Base-by-base conservation (phyloP, 2,113 vertebrate genomes). In the Colius striatus region DNA sequence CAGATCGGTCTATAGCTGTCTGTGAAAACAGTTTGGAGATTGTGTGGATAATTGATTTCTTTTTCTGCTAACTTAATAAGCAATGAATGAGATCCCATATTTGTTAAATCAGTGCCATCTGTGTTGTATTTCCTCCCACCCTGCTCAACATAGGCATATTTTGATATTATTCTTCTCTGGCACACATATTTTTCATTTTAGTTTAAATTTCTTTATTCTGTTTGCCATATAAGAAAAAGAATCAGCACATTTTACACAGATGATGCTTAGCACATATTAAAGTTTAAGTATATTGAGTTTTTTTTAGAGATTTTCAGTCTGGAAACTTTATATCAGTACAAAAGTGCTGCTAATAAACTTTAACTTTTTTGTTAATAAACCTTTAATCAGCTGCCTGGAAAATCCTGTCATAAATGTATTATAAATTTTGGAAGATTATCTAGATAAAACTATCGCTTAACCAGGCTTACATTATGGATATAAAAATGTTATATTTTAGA, bases 91-190 rank as follows among this genome's bases (percentile, higher is more conserved):
- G 15, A 20, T 71, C 53, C 34, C 8, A 0, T 74, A 38, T 87
- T 92, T 89, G 25, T 22, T 76, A 92, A 89, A 92, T 58, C 51
- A 43, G 9, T 71, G 34, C 47, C 81, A 91, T 82, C 70, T 95
- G 50, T 85, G 43, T 78, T 79, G 29, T 47, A 38, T 82, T 91
- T 95, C 29, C 17, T 90, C 36, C 26, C 8, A 57, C 70, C 22
- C 34, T 87, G 23, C 36, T 73, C 68, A 54, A 12, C 8, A 51
- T 3, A 73, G 60, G 16, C 38, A 38, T 85, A 34, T 87, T 94
- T 89, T 85, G 5, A 38, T 87, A 79, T 45, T 80, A 51, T 67
- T 73, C 50, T 58, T 38, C 16, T 82, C 50, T 82, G n/a, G 30
- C 4, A 1, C 32, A 68, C 30, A 57, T 9, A n/a, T 34, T 89